Base-by-base conservation (phyloP, 2,797 vertebrate species). In the Tenualosa thibaudeaui region DNA sequence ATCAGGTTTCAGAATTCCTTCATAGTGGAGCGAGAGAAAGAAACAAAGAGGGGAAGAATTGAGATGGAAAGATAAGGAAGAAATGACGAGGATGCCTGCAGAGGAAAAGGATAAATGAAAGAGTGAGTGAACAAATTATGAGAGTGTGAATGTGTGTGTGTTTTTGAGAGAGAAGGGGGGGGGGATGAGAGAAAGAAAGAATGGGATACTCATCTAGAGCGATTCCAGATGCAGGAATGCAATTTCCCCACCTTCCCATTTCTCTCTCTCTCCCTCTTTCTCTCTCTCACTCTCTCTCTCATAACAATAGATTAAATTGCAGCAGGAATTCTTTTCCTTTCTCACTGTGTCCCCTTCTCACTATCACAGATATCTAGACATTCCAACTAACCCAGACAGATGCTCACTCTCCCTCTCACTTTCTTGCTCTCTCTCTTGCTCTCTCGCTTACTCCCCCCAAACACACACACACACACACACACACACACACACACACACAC, bases 221-320 rank as follows among this genome's bases (percentile, higher is more conserved):
- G 88, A 89, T 93, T 95, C 94, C 94, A 94, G 93, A 94, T 95
- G 94, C 91, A 91, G 91, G 88, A 88, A 89, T 93, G 89, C 86
- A 92, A 86, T 83, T 90, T 88, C 62, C 85, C 86, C 83, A 81
- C 86, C 84, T 84, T 81, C 81, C 51, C 88, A 91, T 85, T 90
- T 86, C 82, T 87, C 83, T 82, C 83, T 71, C 68, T 91, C 0
- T 68, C 65, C 31, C 65, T 68, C 65, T 37, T 1, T 68, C 65
- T 68, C 26, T 71, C 65, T 71, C 26, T 65, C 5, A 7, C 60
- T 62, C n/a, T 62, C 60, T 65, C 65, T 81, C 85, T 87, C 84
- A 85, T 86, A 91, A 91, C 91, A 92, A 91, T 91, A 90, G 89
- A 91, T 93, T 92, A 82, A 85, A 90, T 93, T 90, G 91, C 86